Base-by-base conservation (phyloP, 2,888 invertebrate genomes). In the Caenorhabditis sp. region DNA sequence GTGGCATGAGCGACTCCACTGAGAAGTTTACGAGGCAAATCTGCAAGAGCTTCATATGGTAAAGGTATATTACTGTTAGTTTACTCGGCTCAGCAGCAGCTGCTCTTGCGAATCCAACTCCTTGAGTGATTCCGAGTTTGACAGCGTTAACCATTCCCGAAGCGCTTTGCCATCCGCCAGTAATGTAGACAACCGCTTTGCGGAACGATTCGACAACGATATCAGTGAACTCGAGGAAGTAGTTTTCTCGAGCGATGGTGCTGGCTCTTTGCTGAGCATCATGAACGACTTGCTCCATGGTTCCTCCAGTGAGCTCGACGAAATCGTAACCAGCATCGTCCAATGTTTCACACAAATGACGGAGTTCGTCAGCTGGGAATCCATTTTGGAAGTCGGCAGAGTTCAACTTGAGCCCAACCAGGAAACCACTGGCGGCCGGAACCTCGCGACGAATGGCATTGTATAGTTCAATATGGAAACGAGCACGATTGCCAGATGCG, bases 101-200 rank as follows among this genome's bases (percentile, higher is more conserved):
- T 5, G 88, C 86, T 47, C 88, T 61, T 11, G 67, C 86, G 8
- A 88, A 62, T 24, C 87, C 86, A 13, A 88, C 72, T 32, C 88
- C 88, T 37, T 88, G 80, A 13, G 88, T 85, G 0, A 80, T 68
- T 11, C 82, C 84, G 20, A 80, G 58, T 11, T 79, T 77, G 11
- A 88, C 70, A 13, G 88, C 88, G 11, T 76, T 67, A 0, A 83
- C 82, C 88, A 88, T 88, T 47, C 80, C 85, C 0, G 78, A 53
- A 13, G 74, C 84, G 24, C 87, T 88, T 35, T 88, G 84, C 80
- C 87, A 88, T 20, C 87, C 87, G n/a, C 88, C 88, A n/a, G 88
- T 88, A 3, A 86, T 77, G 64, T 88, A 88, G 11, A 87, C 65
- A 0, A 70, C 65, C 6, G 80, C 56, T 20, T 80, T 80, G 0